These are phyloP conservation scores for Chloroceryle amazona DNA, from an alignment of 2,797 vertebrate species.

Conservation along the genomic window DNA sequence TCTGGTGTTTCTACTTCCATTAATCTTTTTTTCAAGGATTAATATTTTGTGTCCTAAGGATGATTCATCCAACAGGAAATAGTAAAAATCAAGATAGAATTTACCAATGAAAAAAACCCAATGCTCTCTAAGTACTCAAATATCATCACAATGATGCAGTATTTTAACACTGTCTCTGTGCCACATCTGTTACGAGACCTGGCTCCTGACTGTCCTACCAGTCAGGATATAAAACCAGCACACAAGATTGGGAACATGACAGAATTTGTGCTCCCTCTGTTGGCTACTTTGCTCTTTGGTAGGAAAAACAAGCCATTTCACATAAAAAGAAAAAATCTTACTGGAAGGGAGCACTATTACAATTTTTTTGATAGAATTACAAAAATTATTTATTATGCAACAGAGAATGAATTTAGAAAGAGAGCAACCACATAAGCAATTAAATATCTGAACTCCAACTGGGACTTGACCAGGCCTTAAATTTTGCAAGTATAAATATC, in stretches of 20 bases:
- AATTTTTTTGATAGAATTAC: background rate
- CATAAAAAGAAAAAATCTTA: background rate
- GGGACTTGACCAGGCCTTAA: background rate
- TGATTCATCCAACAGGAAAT: background rate
- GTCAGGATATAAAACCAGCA: background rate
- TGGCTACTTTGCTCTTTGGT: background rate
- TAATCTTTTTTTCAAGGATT: background rate
- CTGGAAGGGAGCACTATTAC: background rate
- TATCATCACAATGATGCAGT: background rate
- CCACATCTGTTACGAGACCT: background rate
- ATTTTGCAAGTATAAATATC: background rate
- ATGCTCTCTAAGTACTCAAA: background rate
- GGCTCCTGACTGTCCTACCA: background rate
- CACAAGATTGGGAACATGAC: background rate
- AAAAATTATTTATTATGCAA: background rate
- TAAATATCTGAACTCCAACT: background rate
- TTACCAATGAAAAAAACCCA: background rate
- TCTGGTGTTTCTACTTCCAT: background rate
- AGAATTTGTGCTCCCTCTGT: conserved; percentile 52
- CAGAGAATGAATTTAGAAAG: background rate
- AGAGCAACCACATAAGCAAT: background rate
- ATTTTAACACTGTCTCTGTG: background rate
- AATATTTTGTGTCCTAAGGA: background rate
- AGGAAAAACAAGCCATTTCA: background rate
- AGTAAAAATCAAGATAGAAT: background rate